Conservation (phyloP, 2,797 vertebrate genomes). For the Characodon lateralis region DNA sequence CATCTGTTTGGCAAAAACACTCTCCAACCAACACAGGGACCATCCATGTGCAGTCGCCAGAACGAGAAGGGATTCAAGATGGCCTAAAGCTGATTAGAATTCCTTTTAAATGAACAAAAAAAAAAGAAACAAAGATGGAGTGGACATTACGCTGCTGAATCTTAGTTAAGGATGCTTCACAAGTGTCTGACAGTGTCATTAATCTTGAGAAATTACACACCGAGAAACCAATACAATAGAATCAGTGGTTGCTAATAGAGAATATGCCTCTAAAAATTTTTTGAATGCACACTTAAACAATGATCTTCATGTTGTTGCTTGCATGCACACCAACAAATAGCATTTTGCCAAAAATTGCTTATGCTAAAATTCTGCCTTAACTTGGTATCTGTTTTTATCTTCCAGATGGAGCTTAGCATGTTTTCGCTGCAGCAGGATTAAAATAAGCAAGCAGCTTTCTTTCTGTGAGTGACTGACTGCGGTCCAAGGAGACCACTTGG, state of each 20-base stretch:
- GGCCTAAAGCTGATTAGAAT: constrained; percentile 79
- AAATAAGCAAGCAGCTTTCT: constrained; percentile 46
- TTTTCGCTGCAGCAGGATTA: constrained; percentile 40
- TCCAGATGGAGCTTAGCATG: constrained; percentile 33
- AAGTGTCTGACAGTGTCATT: constrained; percentile 76
- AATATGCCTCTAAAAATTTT: constrained; percentile 31
- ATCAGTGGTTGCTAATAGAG: constrained; percentile 55
- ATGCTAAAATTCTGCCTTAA: constrained; percentile 17
- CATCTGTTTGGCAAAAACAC: constrained; percentile 80
- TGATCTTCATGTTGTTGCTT: background rate
- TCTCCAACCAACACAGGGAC: constrained; percentile 66
- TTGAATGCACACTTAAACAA: constrained; percentile 7
- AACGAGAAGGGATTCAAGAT: constrained; percentile 79
- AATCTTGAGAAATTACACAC: constrained; percentile 77
- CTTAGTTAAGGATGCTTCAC: constrained; percentile 80
- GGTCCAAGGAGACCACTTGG: constrained; percentile 73
- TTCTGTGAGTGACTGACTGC: constrained; percentile 60
- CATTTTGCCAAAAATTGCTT: background rate
- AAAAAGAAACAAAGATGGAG: constrained; percentile 78
- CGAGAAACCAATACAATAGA: constrained; percentile 72
- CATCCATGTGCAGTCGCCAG: constrained; percentile 59
- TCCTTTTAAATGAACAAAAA: constrained; percentile 68
- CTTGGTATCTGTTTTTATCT: constrained; percentile 21
- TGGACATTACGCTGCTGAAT: constrained; percentile 79
- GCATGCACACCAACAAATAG: too few relatives aligned